Conservation (phyloP, 2,797 vertebrate species). For the Semaprochilodus insignis region DNA sequence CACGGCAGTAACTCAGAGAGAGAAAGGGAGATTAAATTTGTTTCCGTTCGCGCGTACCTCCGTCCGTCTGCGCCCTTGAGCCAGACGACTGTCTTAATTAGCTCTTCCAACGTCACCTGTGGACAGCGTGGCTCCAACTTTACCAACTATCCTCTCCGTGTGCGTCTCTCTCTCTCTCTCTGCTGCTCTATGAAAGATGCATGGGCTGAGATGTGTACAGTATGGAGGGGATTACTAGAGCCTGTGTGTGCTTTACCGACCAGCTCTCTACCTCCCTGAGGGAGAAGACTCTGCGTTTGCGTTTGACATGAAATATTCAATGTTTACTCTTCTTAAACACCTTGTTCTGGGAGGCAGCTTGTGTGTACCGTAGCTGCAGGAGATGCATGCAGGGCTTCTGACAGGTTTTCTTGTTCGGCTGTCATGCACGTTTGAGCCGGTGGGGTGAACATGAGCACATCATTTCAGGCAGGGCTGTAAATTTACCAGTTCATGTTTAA, state of each 20-base stretch:
- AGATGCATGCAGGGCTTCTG: not conserved
- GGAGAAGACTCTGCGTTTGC: not conserved
- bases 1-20: not conserved
- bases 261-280: not conserved
- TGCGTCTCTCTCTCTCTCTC: not conserved
- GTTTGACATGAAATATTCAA: constrained; percentile 26
- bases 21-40: constrained; percentile 1
- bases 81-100: constrained; percentile 35
- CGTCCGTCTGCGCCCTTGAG: constrained; percentile 18
- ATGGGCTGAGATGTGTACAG: not conserved
- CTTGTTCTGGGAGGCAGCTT: not conserved
- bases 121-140: not conserved
- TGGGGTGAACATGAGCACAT: not conserved
- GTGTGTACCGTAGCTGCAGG: not conserved
- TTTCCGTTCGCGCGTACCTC: not conserved
- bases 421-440: not conserved
- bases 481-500: not conserved
- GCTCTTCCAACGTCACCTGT: constrained; percentile 3
- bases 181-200: not conserved
- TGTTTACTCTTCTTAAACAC: constrained; percentile 21
- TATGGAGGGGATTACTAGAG: not conserved
- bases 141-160: not conserved
- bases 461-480: not conserved
- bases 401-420: not conserved
- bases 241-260: constrained; percentile 2